Evolutionary conservation across 2,113 vertebrate species (phyloP).

Genomic region (Peromyscus californicus): DNA sequence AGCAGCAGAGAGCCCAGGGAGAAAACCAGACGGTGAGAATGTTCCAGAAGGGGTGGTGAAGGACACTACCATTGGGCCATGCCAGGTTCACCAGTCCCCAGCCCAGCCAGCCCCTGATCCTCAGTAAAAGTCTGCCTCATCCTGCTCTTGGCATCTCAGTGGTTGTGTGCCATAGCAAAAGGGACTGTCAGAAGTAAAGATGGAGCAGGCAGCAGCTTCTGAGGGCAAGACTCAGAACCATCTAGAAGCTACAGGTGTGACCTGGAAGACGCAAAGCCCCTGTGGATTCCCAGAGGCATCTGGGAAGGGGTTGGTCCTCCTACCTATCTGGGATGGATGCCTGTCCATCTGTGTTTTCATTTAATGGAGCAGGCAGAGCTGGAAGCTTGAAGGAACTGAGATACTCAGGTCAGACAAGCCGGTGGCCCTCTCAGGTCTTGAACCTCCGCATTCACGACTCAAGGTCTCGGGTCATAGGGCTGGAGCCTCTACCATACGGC

Average conservation of each 20-base stretch:
- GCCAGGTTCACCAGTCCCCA: neutral
- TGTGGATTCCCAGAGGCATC: neutral
- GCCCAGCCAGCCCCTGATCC: neutral
- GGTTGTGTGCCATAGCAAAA: accelerated
- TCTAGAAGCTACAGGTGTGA: constrained; percentile 10
- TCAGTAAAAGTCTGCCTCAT: neutral
- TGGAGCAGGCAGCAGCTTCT: neutral
- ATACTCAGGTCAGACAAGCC: neutral
- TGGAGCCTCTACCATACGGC: neutral
- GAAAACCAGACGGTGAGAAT: neutral
- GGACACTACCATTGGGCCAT: accelerated
- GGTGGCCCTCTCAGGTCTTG: neutral
- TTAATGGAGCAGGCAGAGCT: neutral
- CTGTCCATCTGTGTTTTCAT: neutral
- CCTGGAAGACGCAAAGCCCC: neutral
- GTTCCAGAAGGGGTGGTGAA: neutral
- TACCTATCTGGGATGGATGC: neutral
- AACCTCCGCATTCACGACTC: neutral
- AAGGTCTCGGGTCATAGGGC: neutral
- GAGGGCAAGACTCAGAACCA: neutral
- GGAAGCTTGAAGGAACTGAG: neutral
- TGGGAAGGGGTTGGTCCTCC: neutral
- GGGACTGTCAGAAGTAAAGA: neutral
- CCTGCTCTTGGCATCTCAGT: neutral
- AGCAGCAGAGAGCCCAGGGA: neutral